Evolutionary conservation across 2,888 invertebrate species (phyloP).

Genomic region (Pristionchus arcanus): DNA sequence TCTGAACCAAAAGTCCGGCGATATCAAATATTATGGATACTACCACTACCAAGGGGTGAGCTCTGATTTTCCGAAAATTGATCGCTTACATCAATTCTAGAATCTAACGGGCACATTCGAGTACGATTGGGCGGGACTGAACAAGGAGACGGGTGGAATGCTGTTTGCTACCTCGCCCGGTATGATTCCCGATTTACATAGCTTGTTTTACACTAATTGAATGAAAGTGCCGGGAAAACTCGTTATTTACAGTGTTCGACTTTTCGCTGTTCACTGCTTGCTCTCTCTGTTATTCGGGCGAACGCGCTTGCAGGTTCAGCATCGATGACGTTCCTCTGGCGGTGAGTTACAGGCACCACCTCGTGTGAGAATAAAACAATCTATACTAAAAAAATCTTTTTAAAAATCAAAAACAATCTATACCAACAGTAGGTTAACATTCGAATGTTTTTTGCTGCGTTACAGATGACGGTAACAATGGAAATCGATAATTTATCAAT

Average conservation of each 20-base stretch:
- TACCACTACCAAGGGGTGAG: constrained; percentile 68
- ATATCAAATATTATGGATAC: constrained; percentile 78
- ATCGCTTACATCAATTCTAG: constrained; percentile 54
- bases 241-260: constrained; percentile 78
- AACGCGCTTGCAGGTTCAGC: constrained; percentile 72
- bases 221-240: too few relatives aligned
- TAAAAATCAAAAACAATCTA: too few relatives aligned
- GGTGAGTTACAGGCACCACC: too few relatives aligned
- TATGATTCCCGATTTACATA: constrained; percentile 57
- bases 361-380: too few relatives aligned
- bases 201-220: too few relatives aligned
- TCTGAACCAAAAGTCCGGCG: constrained; percentile 73
- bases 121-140: constrained; percentile 72
- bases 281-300: constrained; percentile 71
- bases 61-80: too few relatives aligned
- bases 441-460: too few relatives aligned
- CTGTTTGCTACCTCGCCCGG: constrained; percentile 77
- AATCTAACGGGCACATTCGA: constrained; percentile 77
- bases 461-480: too few relatives aligned
- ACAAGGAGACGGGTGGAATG: constrained; percentile 77
- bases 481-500: too few relatives aligned
- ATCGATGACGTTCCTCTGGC: constrained; percentile 58
- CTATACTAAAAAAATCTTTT: too few relatives aligned
- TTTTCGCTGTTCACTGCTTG: constrained; percentile 76
- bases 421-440: too few relatives aligned